Conservation (phyloP, 2,797 vertebrate genomes). For the Lindbergichthys nudifrons region DNA sequence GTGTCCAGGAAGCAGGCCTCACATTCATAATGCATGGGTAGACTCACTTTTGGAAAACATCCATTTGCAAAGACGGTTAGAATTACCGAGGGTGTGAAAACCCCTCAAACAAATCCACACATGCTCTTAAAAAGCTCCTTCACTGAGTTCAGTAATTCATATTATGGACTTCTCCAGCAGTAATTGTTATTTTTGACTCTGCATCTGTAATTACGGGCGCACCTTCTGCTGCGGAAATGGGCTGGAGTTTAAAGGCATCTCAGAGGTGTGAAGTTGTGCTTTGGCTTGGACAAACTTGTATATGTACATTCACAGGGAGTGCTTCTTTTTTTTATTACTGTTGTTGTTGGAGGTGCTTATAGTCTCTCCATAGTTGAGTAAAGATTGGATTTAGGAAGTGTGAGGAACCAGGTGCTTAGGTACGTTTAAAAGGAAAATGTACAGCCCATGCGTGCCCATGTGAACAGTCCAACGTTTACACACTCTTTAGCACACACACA, state of each 20-base stretch:
- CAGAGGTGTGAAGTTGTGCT: conserved; percentile 55
- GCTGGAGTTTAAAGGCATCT: conserved; percentile 50
- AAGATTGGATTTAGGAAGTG: conserved; percentile 29
- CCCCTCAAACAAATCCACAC: conserved; percentile 74
- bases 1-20: conserved; percentile 78
- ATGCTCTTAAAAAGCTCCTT: conserved; percentile 71
- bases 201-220: conserved; percentile 76
- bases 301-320: conserved; percentile 21
- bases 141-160: conserved; percentile 71
- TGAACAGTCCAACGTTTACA: conserved; percentile 18
- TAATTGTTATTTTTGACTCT: conserved; percentile 81
- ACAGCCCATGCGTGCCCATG: conserved; percentile 22
- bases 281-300: conserved; percentile 37
- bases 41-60: conserved; percentile 73
- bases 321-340: conserved; percentile 19
- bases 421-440: conserved; percentile 39
- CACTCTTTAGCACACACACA: conserved; percentile 19
- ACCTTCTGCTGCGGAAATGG: conserved; percentile 66
- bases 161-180: conserved; percentile 65
- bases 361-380: conserved; percentile 9
- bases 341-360: conserved; percentile 19
- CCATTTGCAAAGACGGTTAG: conserved; percentile 75
- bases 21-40: conserved; percentile 69
- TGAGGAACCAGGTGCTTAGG: conserved; percentile 37
- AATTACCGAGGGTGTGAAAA: conserved; percentile 75